Evolutionary conservation across 2,113 vertebrate species (phyloP), one percentile per base, ranked within the genome.

Genomic region (Spermophilus dauricus): DNA sequence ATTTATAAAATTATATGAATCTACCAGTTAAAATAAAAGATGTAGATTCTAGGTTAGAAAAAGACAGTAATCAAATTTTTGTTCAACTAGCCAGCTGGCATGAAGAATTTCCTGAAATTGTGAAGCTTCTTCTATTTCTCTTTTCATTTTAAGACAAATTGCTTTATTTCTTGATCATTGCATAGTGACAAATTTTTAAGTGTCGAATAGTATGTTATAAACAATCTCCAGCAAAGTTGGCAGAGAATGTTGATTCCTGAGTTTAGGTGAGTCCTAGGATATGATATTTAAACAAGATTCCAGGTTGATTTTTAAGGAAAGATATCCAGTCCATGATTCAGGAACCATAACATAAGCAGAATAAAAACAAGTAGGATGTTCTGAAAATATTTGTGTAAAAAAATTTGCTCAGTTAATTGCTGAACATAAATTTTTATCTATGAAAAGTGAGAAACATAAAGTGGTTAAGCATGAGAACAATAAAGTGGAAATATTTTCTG

Each of bases 41-140:
- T 34, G 20, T 16, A 8, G 3, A 37, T 61, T 89, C 5, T 34
- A 80, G 18, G 45, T 84, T 73, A 84, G 7, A 72, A 89, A 86
- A 89, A 51, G 39, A 86, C 94, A 80, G 72, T 0, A 85, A 81
- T 45, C 42, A 2, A 51, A 75, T 26, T 45, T 45, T 45, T 86
- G 7, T 70, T 85, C 80, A 80, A 17, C 28, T 51, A 75, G 5
- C 3, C 67, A 14, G 6, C 10, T 81, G 34, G 17, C 17, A 26
- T 26, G n/a, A 24, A 94, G 28, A 84, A 20, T 78, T 81, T 82
- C 53, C 63, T 85, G 48, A 97, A 58, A 69, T 75, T 85, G 53
- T 63, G 2, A 56, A 53, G 12, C 34, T 32, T 67, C 4, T 51
- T 2, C 70, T 39, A 22, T 28, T 20, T 89, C 20, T n/a, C 14